Percentiles rank a stretch among this genome's conserved stretches.
Evolutionary conservation across 2,113 vertebrate species (phyloP).

Genomic region (Mastomys natalensis): DNA sequence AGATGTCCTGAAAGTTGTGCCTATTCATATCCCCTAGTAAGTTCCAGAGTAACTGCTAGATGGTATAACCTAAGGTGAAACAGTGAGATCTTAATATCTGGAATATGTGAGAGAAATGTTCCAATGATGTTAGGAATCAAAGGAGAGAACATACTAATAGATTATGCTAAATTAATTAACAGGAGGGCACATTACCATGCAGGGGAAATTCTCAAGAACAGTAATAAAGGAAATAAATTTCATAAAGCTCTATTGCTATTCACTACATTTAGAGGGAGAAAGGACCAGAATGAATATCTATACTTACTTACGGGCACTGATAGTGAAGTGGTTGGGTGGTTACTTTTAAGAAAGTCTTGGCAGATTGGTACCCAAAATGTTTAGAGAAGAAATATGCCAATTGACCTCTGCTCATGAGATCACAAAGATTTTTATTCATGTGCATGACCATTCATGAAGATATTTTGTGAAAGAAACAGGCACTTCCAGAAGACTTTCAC

Average conservation of each 20-base stretch:
- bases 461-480: neutral
- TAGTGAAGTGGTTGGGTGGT: neutral
- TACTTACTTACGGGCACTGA: neutral
- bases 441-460: neutral
- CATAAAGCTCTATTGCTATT: neutral
- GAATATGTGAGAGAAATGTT: neutral
- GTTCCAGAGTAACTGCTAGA: neutral
- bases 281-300: neutral
- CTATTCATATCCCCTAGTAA: neutral
- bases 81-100: neutral
- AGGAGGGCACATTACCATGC: too few relatives aligned
- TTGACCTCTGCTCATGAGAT: neutral
- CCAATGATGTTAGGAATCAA: neutral
- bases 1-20: neutral
- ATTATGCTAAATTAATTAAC: neutral
- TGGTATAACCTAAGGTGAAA: neutral
- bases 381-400: neutral
- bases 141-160: neutral
- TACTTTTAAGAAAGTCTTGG: constrained; percentile 19
- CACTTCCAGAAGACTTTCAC: neutral
- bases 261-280: neutral
- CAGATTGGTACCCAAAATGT: neutral
- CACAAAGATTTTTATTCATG: neutral
- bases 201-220: neutral
- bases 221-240: neutral